Percentiles rank a stretch among this genome's conserved stretches.
These are phyloP conservation scores for Scolopax mira DNA, from an alignment of 2,113 vertebrate genomes.

Conservation along the genomic window DNA sequence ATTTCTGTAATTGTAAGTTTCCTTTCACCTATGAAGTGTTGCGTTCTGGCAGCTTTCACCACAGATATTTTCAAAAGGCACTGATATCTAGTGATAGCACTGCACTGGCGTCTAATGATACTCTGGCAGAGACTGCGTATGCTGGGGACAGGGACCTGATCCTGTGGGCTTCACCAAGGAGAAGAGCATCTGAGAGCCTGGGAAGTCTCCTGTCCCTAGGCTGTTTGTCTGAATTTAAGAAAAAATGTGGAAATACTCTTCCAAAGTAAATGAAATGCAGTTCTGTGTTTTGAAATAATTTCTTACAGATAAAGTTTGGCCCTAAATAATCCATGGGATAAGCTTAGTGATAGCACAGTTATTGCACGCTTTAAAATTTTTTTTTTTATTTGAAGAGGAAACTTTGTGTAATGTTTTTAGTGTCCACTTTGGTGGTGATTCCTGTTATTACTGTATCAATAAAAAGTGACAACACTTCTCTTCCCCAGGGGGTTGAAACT, in stretches of 20 bases:
- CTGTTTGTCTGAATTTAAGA: neutral
- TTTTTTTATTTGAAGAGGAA: neutral
- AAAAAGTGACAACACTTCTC: neutral
- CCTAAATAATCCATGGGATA: neutral
- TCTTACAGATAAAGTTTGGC: neutral
- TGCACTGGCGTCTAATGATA: neutral
- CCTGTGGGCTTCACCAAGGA: neutral
- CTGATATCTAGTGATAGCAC: neutral
- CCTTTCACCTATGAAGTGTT: neutral
- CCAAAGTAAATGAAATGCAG: neutral
- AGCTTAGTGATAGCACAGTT: neutral
- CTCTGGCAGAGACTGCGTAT: neutral
- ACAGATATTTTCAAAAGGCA: neutral
- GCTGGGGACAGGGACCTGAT: neutral
- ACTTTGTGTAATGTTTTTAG: neutral
- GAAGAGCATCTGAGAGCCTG: neutral
- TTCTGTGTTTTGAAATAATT: neutral
- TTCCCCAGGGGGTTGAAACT: slow-evolving; percentile 85
- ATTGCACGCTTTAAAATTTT: neutral
- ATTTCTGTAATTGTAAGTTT: slow-evolving; percentile 85
- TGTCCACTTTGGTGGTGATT: neutral
- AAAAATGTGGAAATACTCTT: neutral
- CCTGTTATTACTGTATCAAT: neutral
- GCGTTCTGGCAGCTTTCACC: neutral
- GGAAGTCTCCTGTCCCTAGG: neutral